phyloP scores from a whole-genome alignment of 2,113 vertebrate genomes.

The Cebus imitator region DNA sequence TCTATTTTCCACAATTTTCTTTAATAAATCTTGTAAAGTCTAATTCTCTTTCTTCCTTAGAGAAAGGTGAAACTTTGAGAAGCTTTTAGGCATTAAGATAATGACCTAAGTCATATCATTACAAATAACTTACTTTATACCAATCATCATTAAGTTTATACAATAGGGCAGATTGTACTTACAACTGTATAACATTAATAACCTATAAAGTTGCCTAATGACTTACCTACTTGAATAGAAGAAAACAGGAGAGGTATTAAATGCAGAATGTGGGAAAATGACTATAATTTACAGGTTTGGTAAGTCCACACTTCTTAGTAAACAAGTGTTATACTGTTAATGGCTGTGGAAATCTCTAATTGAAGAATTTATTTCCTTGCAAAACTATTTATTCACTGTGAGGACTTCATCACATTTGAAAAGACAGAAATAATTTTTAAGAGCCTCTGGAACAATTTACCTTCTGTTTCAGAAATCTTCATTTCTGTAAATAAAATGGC shows the following conservation, averaged over 20 bases:
- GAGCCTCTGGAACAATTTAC: neutral
- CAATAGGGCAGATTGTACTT: neutral
- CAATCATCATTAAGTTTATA: neutral
- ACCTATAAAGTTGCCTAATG: neutral
- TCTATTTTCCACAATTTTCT: neutral
- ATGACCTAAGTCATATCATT: neutral
- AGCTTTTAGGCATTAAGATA: neutral
- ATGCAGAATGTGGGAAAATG: neutral
- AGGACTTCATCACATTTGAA: neutral
- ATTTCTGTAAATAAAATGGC: neutral
- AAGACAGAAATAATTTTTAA: neutral
- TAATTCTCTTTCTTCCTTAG: neutral
- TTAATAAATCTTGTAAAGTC: neutral
- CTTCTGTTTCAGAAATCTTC: neutral
- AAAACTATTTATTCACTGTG: neutral
- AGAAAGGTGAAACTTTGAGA: neutral
- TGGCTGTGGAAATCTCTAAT: neutral
- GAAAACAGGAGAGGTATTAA: neutral
- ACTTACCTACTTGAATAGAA: neutral
- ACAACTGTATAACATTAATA: neutral
- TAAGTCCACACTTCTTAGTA: neutral
- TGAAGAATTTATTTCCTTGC: conserved; percentile 5
- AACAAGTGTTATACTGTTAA: neutral
- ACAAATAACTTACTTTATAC: neutral
- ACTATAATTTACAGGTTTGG: neutral